These are phyloP conservation scores for Acrocephalus kingi DNA, from an alignment of 2,113 vertebrate genomes.

Conservation along the genomic window DNA sequence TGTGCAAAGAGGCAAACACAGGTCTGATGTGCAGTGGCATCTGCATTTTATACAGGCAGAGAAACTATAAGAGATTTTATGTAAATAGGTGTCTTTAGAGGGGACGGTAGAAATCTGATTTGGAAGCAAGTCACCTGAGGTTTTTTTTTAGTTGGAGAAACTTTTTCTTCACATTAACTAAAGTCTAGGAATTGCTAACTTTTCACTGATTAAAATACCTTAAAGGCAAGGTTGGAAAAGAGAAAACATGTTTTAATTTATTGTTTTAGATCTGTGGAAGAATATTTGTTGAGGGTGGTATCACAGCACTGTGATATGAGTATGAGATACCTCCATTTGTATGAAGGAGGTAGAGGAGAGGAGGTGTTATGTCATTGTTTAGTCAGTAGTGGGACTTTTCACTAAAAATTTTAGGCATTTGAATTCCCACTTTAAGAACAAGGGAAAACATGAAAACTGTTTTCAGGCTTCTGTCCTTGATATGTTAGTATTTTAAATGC, in stretches of 20 bases:
- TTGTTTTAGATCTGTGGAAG: background rate
- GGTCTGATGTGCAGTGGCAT: conserved; percentile 85
- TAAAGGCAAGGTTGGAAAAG: background rate
- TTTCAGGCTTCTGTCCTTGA: background rate
- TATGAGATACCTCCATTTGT: background rate
- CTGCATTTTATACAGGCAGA: conserved; percentile 73
- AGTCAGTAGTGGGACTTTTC: background rate
- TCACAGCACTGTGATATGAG: background rate
- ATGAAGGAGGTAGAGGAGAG: background rate
- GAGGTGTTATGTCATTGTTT: background rate
- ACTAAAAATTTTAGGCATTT: background rate
- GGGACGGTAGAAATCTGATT: conserved; percentile 70
- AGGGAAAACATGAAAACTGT: background rate
- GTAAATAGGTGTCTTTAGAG: conserved; percentile 71
- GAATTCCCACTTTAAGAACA: background rate
- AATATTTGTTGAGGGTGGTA: background rate
- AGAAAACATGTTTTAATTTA: background rate
- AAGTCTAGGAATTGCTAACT: conserved; percentile 56
- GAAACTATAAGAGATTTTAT: conserved; percentile 81
- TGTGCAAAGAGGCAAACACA: conserved; percentile 82
- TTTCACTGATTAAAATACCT: conserved; percentile 59
- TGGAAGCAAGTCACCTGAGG: conserved; percentile 69
- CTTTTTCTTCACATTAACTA: conserved; percentile 47
- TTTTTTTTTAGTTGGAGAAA: conserved; percentile 57
- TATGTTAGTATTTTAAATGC: background rate